Base-by-base conservation (phyloP, 1,140 invertebrate genomes). In the Drosophila bifasciata region DNA sequence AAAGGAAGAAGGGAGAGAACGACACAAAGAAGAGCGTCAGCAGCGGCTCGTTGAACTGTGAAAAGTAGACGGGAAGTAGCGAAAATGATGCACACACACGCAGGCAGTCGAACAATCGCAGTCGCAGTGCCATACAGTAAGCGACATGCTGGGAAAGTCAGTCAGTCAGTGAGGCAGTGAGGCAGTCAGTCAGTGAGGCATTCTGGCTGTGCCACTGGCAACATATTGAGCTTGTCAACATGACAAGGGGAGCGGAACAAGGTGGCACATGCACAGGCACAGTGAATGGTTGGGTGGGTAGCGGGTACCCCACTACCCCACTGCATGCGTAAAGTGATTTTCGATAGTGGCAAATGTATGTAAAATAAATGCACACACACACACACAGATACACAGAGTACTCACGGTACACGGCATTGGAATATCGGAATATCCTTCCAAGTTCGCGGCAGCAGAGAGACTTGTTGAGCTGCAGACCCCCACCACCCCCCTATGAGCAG, bases 151-250 rank as follows among this genome's bases (percentile, higher is more conserved):
- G 70, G 44, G 60, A 84, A 71, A 74, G 73, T 76, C 67, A 79
- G 45, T 66, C 79, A 41, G 51, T 48, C 73, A 36, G 53, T 32
- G 32, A 16, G 48, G 21, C 28, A 23, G 16, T 55, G 32, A 13
- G 32, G 32, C 9, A 40, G 48, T 41, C 16, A n/a, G n/a, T n/a
- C 28, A 23, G 16, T 55, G 32, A 13, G 32, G 32, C 9, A 40
- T 44, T 41, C 16, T n/a, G n/a, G 11, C 19, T 49, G 41, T 36
- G 53, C 32, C 23, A 21, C 36, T 53, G 11, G 70, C 21, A 79
- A 45, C 81, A 69, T 73, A 85, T 85, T 80, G 76, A 85, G 76
- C 67, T 80, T 85, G 81, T 85, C 77, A 79, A 76, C 80, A 72
- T 79, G 71, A 68, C 53, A 63, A 53, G 55, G 55, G 57, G 46